Evolutionary conservation across 2,888 invertebrate genomes (phyloP), one percentile per base, ranked within the genome.

Genomic region (Tenthredo scrophulariae): DNA sequence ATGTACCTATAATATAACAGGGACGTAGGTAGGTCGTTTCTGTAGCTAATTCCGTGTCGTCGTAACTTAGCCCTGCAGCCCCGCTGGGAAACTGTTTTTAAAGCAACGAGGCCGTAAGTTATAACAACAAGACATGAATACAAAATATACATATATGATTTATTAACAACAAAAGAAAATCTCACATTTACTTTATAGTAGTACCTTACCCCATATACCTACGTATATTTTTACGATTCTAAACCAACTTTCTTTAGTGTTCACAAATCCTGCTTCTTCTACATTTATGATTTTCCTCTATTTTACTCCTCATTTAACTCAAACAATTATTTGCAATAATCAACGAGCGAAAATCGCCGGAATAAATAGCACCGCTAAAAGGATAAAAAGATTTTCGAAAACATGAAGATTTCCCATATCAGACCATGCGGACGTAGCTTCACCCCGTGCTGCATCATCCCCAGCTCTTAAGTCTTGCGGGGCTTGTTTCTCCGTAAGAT

Each of bases 401-500:
- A 40, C 22, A 22, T 37, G 37, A 9, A 22, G 6, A 80, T 37
- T 0, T 13, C 5, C 3, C 79, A 13, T 15, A 22, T 40, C 18
- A 4, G 18, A 2, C 18, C 1, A 50, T 18, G 6, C 33, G 37
- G 70, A 22, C 33, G 50, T 0, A 7, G 5, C 29, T 33, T 37
- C 22, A 5, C 33, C 15, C 18, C 26, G 15, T 1, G 6, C 37
- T n/a, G 33, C 15, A n/a, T 37, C 40, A 6, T n/a, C 0, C 5
- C 33, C 33, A 67, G 2, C 13, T 15, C 15, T 46, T 13, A 46
- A 46, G 15, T 46, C 18, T 67, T 67, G 26, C 15, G 9, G 37
- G 88, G 88, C 40, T 22, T 88, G 85, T 72, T 90, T 89, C 13
- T 43, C 85, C 87, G 87, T 88, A 37, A 92, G 77, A 83, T 89